Conservation (phyloP, 2,113 vertebrate species). For the Sinosuthora webbiana region DNA sequence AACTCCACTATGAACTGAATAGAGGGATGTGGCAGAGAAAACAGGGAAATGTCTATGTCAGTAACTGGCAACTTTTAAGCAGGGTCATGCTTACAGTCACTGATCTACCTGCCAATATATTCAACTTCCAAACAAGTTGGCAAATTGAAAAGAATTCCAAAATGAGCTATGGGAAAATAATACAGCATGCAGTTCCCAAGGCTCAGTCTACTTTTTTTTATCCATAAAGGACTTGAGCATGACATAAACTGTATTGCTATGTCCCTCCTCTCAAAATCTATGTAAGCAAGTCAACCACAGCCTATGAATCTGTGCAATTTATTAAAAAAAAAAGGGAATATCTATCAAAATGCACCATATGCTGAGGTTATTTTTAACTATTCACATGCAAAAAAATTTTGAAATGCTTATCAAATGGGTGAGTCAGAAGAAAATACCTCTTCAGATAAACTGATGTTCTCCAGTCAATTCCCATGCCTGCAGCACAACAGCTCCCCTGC, state of each 20-base stretch:
- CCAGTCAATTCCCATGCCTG: neutral
- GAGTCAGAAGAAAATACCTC: neutral
- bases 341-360: neutral
- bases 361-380: neutral
- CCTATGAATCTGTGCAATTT: neutral
- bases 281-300: neutral
- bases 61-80: neutral
- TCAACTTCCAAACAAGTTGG: neutral
- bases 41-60: neutral
- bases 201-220: neutral
- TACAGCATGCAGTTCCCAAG: neutral
- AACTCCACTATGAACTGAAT: neutral
- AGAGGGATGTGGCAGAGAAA: neutral
- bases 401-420: neutral
- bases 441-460: neutral
- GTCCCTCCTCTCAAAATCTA: neutral
- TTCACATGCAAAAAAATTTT: neutral
- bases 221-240: neutral
- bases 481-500: neutral
- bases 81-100: neutral
- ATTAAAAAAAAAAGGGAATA: neutral
- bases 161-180: neutral
- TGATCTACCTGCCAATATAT: neutral
- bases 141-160: neutral
- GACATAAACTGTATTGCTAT: neutral